Evolutionary conservation across 64 coral and sea anemone genomes (phyloP).

Genomic region (Stichodactyla mertensii): DNA sequence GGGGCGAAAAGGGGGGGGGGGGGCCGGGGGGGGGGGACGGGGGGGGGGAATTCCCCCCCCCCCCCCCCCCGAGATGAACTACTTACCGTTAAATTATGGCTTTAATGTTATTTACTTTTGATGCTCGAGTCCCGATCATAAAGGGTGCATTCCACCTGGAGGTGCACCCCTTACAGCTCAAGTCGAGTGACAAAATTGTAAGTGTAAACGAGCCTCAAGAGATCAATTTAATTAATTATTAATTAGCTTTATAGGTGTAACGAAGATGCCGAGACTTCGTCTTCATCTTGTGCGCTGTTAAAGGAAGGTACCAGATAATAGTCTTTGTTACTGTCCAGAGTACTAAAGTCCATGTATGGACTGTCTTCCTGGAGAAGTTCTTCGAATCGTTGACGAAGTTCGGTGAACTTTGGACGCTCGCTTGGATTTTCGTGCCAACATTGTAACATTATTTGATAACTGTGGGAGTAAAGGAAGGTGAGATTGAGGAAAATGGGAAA

Average conservation of each 20-base stretch:
- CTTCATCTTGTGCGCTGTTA: slow-evolving; percentile 40
- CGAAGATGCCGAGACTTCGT: not conserved
- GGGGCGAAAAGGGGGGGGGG: too few species aligned
- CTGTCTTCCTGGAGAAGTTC: slow-evolving; percentile 44
- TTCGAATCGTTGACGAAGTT: slow-evolving; percentile 39
- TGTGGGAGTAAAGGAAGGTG: not conserved
- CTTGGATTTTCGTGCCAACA: slow-evolving; percentile 57
- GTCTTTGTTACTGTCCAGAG: slow-evolving; percentile 34
- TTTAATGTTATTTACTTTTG: too few species aligned
- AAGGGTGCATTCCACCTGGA: too few species aligned
- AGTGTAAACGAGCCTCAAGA: too few species aligned
- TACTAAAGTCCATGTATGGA: slow-evolving; percentile 49
- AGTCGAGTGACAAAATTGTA: too few species aligned
- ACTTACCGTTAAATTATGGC: too few species aligned
- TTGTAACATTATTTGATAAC: slow-evolving; percentile 47
- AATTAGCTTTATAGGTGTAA: not conserved
- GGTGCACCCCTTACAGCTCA: too few species aligned
- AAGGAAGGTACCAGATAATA: slow-evolving; percentile 62
- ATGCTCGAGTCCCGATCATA: too few species aligned
- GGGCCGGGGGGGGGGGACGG: too few species aligned
- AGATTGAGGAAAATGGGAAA: not conserved
- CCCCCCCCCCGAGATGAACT: too few species aligned
- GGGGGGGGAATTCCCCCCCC: too few species aligned
- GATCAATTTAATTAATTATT: too few species aligned
- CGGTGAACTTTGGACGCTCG: slow-evolving; percentile 40